Base-by-base conservation (phyloP, 2,888 invertebrate species). In the Eupithecia tripunctaria region DNA sequence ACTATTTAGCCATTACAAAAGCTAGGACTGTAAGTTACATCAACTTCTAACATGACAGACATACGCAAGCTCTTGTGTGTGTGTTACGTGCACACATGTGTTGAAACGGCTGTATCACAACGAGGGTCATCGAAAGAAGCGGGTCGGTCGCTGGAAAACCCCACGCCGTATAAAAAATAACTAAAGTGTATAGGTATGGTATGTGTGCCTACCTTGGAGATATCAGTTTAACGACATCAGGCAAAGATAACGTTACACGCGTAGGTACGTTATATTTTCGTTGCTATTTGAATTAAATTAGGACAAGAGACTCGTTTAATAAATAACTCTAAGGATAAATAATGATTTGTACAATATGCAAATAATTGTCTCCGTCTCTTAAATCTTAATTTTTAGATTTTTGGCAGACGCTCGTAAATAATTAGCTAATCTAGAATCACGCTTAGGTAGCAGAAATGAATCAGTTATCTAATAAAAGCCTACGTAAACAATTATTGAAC, bases 61-160 rank as follows among this genome's bases (percentile, higher is more conserved):
- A 0, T 12, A 43, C 62, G 51, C 36, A 41, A 36, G 21, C 56
- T 38, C 32, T 36, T 18, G 65, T 67, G 67, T 56, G 47, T 71
- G 68, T 47, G 67, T 73, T 75, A 73, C 67, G 73, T 68, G 59
- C 59, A 56, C 67, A 72, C 73, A 66, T 74, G 63, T 78, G 76
- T 78, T 75, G 74, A 75, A 79, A 78, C 68, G 70, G 29, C 75
- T 67, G 47, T 47, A 76, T 68, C 60, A 70, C 74, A 73, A 43
- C 67, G 77, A 76, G 77, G 78, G 81, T 81, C 84, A 81, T 80
- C 81, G 82, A 81, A 82, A 84, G 71, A 88, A 87, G 82, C 85
- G 81, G 86, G 86, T 82, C 87, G 83, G 75, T 69, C 73, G 78
- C 65, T 75, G 91, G 89, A 87, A 90, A 90, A 86, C 82, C 91